Evolutionary conservation across 2,888 invertebrate species (phyloP).

Genomic region (Penaeus monodon): DNA sequence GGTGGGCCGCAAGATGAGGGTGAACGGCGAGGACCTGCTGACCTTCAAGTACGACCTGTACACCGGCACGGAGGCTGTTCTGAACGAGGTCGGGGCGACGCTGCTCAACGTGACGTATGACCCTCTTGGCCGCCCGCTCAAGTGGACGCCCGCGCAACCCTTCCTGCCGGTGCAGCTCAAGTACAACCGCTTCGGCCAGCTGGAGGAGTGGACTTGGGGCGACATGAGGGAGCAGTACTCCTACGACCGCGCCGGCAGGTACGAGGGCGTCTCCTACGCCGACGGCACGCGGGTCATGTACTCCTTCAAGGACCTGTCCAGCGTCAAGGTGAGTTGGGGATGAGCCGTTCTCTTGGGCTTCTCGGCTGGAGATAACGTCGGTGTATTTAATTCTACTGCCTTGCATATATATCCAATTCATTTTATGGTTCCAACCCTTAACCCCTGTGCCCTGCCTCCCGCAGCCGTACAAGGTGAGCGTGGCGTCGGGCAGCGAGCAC

Average conservation of each 20-base stretch:
- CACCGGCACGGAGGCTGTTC: slow-evolving; percentile 87
- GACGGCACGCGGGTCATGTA: slow-evolving; percentile 92
- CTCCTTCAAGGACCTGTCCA: slow-evolving; percentile 92
- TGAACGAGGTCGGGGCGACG: slow-evolving; percentile 47
- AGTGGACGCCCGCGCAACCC: slow-evolving; percentile 62
- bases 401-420: neutral
- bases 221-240: slow-evolving; percentile 89
- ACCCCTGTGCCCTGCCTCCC: slow-evolving; percentile 66
- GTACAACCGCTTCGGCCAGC: slow-evolving; percentile 89
- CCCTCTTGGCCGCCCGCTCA: slow-evolving; percentile 60
- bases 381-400: neutral
- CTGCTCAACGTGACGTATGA: slow-evolving; percentile 66
- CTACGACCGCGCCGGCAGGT: slow-evolving; percentile 89
- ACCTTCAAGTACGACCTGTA: slow-evolving; percentile 95
- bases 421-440: neutral
- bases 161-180: slow-evolving; percentile 57
- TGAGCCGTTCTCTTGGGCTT: neutral
- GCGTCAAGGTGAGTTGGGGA: slow-evolving; percentile 75
- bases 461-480: slow-evolving; percentile 91
- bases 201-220: slow-evolving; percentile 93
- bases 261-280: slow-evolving; percentile 90
- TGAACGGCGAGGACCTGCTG: slow-evolving; percentile 89
- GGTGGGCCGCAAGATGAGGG: slow-evolving; percentile 73
- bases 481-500: slow-evolving; percentile 93
- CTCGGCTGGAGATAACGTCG: neutral